phyloP scores from a whole-genome alignment of 2,113 vertebrate genomes.

The Cygnus buccinator region DNA sequence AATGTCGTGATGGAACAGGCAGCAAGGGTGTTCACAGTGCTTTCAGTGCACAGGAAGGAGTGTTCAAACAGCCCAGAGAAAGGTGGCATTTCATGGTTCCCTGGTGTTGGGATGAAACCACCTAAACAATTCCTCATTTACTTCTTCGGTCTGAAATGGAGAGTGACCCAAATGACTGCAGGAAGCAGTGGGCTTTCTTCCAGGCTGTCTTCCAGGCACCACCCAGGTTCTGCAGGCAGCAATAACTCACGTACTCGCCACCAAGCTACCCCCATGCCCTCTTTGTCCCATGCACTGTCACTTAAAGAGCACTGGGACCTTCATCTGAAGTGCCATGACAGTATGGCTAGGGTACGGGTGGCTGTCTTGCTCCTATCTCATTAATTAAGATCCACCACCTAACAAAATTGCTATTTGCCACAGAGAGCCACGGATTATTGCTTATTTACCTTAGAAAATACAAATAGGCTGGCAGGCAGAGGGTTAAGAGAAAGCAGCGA shows the following conservation, averaged over 20 bases:
- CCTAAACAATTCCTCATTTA: fast-evolving
- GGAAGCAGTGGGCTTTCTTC: not conserved
- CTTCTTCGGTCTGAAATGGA: not conserved
- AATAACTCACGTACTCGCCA: not conserved
- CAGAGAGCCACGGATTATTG: fast-evolving
- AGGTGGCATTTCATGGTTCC: fast-evolving
- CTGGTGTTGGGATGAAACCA: not conserved
- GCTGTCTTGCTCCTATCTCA: not conserved
- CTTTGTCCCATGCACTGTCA: not conserved
- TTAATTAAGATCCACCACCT: not conserved
- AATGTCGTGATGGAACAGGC: not conserved
- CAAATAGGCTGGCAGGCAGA: not conserved
- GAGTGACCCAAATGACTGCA: not conserved
- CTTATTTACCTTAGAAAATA: not conserved
- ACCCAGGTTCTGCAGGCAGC: not conserved
- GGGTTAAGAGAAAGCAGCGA: slow-evolving; percentile 8
- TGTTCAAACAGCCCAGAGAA: fast-evolving
- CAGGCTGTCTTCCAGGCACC: not conserved
- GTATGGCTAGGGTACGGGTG: fast-evolving
- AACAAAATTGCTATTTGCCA: not conserved
- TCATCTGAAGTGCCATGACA: not conserved
- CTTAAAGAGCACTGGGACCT: not conserved
- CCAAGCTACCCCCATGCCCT: fast-evolving
- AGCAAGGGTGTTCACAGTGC: not conserved
- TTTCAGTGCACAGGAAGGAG: not conserved